Percentiles rank a stretch among this genome's conserved stretches.
phyloP scores from a whole-genome alignment of 2,113 vertebrate species.

The Mystacornis crossleyi region DNA sequence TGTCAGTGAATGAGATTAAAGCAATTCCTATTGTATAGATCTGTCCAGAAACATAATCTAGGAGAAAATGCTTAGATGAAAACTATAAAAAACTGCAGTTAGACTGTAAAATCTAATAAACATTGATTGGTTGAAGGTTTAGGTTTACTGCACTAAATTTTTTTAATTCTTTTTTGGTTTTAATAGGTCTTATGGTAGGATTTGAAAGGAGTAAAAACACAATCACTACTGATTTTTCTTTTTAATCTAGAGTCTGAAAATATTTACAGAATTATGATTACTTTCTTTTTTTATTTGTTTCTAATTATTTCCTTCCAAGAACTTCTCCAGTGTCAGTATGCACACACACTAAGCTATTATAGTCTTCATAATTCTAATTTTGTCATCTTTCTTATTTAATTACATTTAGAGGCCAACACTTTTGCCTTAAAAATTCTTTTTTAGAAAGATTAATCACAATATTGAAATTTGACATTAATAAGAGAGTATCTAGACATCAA shows the following conservation, averaged over 20 bases:
- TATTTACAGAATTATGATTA: not conserved
- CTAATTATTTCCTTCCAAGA: slow-evolving; percentile 11
- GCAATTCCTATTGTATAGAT: slow-evolving; percentile 71
- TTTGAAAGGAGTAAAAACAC: not conserved
- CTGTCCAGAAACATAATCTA: slow-evolving; percentile 64
- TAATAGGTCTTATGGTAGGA: not conserved
- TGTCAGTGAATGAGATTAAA: slow-evolving; percentile 72
- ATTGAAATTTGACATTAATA: not conserved
- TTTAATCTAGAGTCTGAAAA: not conserved
- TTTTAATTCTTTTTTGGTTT: not conserved
- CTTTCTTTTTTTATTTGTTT: not conserved
- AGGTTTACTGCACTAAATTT: slow-evolving; percentile 23
- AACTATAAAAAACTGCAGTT: slow-evolving; percentile 71
- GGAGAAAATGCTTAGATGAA: slow-evolving; percentile 67
- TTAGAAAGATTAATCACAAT: not conserved
- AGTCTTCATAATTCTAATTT: not conserved
- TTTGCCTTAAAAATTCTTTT: not conserved
- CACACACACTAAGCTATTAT: not conserved
- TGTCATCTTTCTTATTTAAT: not conserved
- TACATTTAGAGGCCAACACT: not conserved
- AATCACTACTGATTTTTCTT: slow-evolving; percentile 34
- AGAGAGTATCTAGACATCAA: fast-evolving
- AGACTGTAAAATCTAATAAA: slow-evolving; percentile 71
- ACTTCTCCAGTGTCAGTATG: not conserved
- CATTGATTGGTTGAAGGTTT: slow-evolving; percentile 59